Percentiles rank a stretch among this genome's conserved stretches.
phyloP scores from a whole-genome alignment of 2,888 invertebrate species.

The Agonopterix subpropinquella region DNA sequence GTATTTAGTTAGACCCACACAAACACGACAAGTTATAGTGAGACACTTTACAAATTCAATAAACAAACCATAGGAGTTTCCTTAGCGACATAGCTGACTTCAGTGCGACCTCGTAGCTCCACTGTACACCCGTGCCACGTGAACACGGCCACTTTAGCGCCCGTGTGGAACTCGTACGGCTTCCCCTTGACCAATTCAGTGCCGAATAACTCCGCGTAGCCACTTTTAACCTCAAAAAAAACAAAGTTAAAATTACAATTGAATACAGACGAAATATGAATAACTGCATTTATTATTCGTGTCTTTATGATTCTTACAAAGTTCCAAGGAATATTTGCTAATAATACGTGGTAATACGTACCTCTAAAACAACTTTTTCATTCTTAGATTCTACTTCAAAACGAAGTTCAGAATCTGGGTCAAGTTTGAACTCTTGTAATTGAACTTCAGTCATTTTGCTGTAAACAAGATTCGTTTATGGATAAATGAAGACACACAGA shows the following conservation, averaged over 20 bases:
- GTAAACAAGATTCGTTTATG: too few relatives aligned
- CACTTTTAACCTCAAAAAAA: conserved; percentile 84
- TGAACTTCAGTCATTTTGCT: conserved; percentile 64
- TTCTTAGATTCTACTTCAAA: conserved; percentile 95
- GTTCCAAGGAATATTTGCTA: background rate
- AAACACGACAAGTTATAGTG: too few relatives aligned
- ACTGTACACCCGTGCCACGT: conserved; percentile 97
- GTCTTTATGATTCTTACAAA: background rate
- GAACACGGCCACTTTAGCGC: conserved; percentile 96
- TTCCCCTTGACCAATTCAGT: conserved; percentile 96
- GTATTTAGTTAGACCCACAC: too few relatives aligned
- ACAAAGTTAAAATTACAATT: background rate
- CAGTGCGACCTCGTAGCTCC: conserved; percentile 90
- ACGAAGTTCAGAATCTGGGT: conserved; percentile 91
- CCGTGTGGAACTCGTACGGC: conserved; percentile 90
- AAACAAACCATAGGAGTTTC: conserved; percentile 93
- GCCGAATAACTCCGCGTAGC: conserved; percentile 97
- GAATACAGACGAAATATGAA: background rate
- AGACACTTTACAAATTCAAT: too few relatives aligned
- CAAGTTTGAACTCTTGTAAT: conserved; percentile 86
- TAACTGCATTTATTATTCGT: conserved; percentile 5
- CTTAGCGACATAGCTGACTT: conserved; percentile 95
- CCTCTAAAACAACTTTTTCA: conserved; percentile 88
- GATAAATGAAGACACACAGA: too few relatives aligned
- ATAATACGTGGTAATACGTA: conserved; percentile 30